Percentiles rank a stretch among this genome's conserved stretches.
Conservation (phyloP, 1,140 invertebrate genomes). For the Rhopalosiphum maidis region DNA sequence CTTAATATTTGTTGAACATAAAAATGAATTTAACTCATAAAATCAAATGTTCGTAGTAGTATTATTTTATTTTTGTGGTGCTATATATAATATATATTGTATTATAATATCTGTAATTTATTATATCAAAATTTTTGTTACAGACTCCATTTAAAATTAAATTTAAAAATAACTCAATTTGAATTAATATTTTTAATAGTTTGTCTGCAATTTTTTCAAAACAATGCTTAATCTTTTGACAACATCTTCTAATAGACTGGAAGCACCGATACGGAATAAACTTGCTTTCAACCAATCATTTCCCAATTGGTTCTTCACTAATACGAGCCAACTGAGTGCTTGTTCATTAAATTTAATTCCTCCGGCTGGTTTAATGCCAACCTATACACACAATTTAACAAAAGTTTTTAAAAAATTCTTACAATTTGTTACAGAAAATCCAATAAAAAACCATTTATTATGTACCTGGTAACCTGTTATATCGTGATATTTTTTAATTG, state of each 20-base stretch:
- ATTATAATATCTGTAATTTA: not conserved
- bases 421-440: not conserved
- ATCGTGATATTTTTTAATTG: slow-evolving; percentile 83
- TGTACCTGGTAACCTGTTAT: slow-evolving; percentile 77
- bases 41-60: not conserved
- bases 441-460: slow-evolving; percentile 22
- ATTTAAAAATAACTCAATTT: not conserved
- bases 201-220: slow-evolving; percentile 28
- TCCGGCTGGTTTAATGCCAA: slow-evolving; percentile 97
- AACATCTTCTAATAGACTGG: slow-evolving; percentile 83
- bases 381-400: slow-evolving; percentile 66
- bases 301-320: slow-evolving; percentile 87
- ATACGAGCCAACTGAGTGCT: slow-evolving; percentile 83
- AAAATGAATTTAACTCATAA: too few species aligned
- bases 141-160: not conserved
- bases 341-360: slow-evolving; percentile 89
- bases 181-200: not conserved
- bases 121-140: not conserved
- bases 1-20: too few species aligned
- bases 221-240: slow-evolving; percentile 60
- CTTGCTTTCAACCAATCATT: slow-evolving; percentile 82
- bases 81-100: not conserved
- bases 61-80: not conserved
- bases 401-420: not conserved
- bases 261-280: slow-evolving; percentile 94